Evolutionary conservation across 1,140 invertebrate species (phyloP).

Genomic region (Lepidurus couesii): DNA sequence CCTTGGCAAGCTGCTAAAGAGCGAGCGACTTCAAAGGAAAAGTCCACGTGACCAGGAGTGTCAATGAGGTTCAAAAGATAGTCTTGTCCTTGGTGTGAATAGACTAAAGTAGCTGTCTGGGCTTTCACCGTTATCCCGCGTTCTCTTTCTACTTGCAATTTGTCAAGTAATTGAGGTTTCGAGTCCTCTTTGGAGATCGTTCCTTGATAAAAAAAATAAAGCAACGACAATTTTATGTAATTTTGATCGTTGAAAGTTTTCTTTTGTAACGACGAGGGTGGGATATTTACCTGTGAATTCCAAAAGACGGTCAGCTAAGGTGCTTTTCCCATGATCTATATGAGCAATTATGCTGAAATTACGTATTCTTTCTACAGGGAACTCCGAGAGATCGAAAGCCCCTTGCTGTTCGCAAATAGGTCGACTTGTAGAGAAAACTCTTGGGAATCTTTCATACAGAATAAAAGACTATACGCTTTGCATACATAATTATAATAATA

Average conservation of each 20-base stretch:
- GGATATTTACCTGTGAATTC: constrained; percentile 66
- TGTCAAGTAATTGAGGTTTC: constrained; percentile 78
- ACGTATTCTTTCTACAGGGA: constrained; percentile 65
- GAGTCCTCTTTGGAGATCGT: constrained; percentile 61
- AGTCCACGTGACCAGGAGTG: constrained; percentile 98
- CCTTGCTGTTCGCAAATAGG: not conserved
- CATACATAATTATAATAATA: too few species aligned
- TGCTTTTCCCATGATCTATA: constrained; percentile 97
- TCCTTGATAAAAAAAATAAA: constrained; percentile 45
- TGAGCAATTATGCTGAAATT: constrained; percentile 97
- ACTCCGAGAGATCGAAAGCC: constrained; percentile 39
- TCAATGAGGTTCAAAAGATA: constrained; percentile 97
- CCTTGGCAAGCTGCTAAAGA: constrained; percentile 91
- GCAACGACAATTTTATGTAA: not conserved
- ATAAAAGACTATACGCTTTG: too few species aligned
- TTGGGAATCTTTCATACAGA: not conserved
- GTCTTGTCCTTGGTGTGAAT: constrained; percentile 56
- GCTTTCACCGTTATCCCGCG: constrained; percentile 98
- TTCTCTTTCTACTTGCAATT: constrained; percentile 83
- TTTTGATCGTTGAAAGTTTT: not conserved
- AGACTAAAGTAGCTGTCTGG: constrained; percentile 85
- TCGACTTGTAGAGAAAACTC: not conserved
- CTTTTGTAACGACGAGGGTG: not conserved
- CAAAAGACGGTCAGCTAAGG: constrained; percentile 83
- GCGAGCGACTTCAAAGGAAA: constrained; percentile 87